Percentiles rank a stretch among this genome's conserved stretches.
Conservation (phyloP, 2,888 invertebrate genomes). For the Polymixis lichenea region DNA sequence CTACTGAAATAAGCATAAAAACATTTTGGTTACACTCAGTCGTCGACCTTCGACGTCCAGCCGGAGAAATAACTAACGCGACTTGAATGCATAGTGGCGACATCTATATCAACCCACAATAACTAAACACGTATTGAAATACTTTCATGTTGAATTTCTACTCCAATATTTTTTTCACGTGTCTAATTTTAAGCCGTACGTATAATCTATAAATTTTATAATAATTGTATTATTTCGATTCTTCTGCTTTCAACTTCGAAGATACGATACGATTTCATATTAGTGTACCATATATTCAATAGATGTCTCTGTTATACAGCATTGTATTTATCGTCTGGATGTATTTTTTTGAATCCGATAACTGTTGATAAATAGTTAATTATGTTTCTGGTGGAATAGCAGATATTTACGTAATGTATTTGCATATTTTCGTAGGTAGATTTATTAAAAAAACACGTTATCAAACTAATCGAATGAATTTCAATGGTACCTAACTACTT, state of each 20-base stretch:
- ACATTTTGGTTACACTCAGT: background rate
- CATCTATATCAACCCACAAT: constrained; percentile 15
- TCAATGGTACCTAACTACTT: background rate
- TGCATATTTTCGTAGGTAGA: background rate
- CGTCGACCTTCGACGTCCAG: background rate
- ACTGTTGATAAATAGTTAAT: background rate
- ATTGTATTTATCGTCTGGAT: background rate
- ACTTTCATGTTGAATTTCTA: background rate
- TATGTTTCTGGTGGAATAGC: background rate
- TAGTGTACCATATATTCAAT: constrained; percentile 1
- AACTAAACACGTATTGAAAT: constrained; percentile 6
- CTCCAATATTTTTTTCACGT: background rate
- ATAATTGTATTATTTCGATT: background rate
- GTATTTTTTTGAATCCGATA: background rate
- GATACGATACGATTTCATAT: background rate
- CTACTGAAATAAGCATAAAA: background rate
- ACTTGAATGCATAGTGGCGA: constrained; percentile 11
- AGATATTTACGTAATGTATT: background rate
- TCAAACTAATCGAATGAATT: constrained; percentile 9
- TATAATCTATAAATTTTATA: background rate
- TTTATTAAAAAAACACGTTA: background rate
- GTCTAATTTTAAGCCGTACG: no score
- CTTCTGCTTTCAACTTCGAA: background rate
- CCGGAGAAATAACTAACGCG: background rate
- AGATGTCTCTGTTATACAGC: constrained; percentile 30